Evolutionary conservation across 2,113 vertebrate species (phyloP), one percentile per base, ranked within the genome.

Genomic region (Pollachius pollachius): DNA sequence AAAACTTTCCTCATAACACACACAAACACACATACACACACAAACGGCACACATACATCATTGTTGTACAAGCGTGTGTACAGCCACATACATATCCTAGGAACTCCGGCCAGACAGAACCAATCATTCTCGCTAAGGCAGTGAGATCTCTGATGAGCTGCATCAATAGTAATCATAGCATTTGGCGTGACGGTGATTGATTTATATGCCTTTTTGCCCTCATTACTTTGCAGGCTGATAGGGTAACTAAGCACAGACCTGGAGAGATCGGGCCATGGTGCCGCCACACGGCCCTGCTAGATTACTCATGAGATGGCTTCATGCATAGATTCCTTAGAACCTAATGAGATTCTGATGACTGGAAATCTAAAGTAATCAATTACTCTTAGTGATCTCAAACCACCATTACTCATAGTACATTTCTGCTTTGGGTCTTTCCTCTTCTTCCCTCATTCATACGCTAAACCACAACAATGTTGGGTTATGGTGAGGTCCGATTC

Each of bases 111-210:
- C 81, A 83, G 84, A 84, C 79, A 87, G 75, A 82, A 84, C 80
- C 83, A 87, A 88, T 89, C 85, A 84, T 73, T 87, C 79, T 72
- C 15, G 11, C 73, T 6, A 18, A 75, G 67, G 75, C 81, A 81
- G 81, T 85, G 82, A 82, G 82, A 81, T 85, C 78, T 75, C 80
- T 85, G 86, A 90, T 89, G 86, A 88, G 86, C 76, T 73, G 83
- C 80, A 86, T 90, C 87, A 90, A 85, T 90, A 88, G 85, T 86
- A 84, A 89, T 90, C 87, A 87, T 79, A 77, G 81, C 70, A 85
- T 86, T 82, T 85, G 79, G 80, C 81, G 64, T 78, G 84, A 85
- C 75, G 73, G 69, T 74, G 83, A 88, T 87, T 80, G 84, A 88
- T 86, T 89, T 84, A 75, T 81, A 82, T 86, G 86, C 76, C 83